Base-by-base conservation (phyloP, 2,888 invertebrate species). In the Chloroclystis v-ata region DNA sequence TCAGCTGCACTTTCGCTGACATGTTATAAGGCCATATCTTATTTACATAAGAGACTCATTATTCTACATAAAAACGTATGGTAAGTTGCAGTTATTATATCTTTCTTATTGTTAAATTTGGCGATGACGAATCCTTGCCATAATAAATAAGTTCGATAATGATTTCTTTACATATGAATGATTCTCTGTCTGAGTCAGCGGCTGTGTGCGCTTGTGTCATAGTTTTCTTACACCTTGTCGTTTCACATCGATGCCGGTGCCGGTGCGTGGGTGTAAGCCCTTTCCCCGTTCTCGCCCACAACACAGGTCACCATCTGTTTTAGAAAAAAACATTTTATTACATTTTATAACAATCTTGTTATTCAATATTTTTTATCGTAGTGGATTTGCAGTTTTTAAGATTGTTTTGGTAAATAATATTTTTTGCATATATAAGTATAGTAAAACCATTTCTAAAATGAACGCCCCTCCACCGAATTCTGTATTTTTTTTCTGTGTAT, bases 191-290 rank as follows among this genome's bases (percentile, higher is more conserved):
- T 43, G 39, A 37, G 25, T 48, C 43, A 53, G 40, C 13, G 13
- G 9, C 14, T 16, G 9, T 4, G 38, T 43, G 40, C 39, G 33
- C 47, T 57, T 53, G 49, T 46, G 12, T 25, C 37, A 47, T 26
- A 29, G 38, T 46, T 35, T 41, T 43, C 39, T 9, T 46, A 43
- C 39, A 46, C 37, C 46, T 55, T 52, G 51, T 41, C 56, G 52
- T 59, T 60, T 59, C 58, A 72, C 63, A 60, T 38, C 24, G 67
- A 67, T 66, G 55, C 40, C 25, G 67, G 67, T 67, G 55, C 41
- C 48, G 43, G 38, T 44, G 78, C 75, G 85, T 85, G 69, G 86
- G 85, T 68, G 77, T 71, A 67, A 75, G 78, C 82, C 81, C 82
- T 82, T 80, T 76, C 74, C 72, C 68, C 59, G 48, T 50, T 48